Evolutionary conservation across 2,797 vertebrate genomes (phyloP).

Genomic region (Hemitrygon akajei): DNA sequence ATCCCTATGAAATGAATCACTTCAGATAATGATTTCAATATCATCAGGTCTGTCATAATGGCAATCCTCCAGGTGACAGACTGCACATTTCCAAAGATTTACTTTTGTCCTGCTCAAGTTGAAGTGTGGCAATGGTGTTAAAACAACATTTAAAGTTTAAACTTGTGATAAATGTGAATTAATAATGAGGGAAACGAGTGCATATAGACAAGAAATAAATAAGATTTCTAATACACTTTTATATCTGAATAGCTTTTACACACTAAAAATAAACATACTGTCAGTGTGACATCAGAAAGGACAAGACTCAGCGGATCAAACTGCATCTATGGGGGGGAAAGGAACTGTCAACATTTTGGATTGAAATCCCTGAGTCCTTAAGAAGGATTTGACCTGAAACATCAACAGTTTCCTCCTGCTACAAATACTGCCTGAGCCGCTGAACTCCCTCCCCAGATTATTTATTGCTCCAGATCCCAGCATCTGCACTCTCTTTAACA

Average conservation of each 20-base stretch:
- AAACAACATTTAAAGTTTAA: neutral
- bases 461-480: too few species aligned
- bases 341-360: too few species aligned
- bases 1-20: neutral
- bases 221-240: neutral
- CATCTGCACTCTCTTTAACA: too few species aligned
- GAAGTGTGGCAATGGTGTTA: neutral
- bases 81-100: neutral
- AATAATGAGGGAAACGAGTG: neutral
- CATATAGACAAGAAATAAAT: neutral
- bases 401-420: too few species aligned
- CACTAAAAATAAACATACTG: neutral
- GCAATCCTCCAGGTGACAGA: neutral
- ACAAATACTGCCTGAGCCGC: too few species aligned
- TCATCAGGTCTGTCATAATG: neutral
- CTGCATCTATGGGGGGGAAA: too few species aligned
- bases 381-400: too few species aligned
- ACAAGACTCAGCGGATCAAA: too few species aligned
- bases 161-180: neutral
- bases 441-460: too few species aligned
- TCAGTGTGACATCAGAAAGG: neutral
- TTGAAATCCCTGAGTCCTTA: too few species aligned
- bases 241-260: neutral
- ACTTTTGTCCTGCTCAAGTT: neutral
- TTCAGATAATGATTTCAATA: neutral